These are phyloP conservation scores for Zosterops lateralis DNA, from an alignment of 2,113 vertebrate genomes.

Conservation along the genomic window DNA sequence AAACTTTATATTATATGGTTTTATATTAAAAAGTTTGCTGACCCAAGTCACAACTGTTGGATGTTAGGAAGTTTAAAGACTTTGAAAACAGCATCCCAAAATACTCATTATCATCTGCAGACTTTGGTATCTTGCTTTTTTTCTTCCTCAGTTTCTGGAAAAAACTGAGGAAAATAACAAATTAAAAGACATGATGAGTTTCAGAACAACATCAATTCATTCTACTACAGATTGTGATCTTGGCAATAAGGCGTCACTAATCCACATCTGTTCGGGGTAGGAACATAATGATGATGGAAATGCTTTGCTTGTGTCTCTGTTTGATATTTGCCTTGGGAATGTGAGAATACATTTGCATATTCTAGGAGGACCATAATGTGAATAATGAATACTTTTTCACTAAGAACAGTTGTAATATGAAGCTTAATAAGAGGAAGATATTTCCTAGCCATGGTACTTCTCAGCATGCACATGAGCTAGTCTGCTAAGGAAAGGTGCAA, in stretches of 20 bases:
- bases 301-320: constrained; percentile 12
- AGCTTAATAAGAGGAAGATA: not conserved
- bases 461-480: not conserved
- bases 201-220: constrained; percentile 26
- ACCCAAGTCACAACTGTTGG: not conserved
- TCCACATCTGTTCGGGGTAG: constrained; percentile 48
- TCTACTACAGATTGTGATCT: constrained; percentile 15
- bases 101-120: not conserved
- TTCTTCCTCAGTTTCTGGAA: not conserved
- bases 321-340: constrained; percentile 48
- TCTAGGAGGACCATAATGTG: not conserved
- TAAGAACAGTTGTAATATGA: not conserved
- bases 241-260: constrained; percentile 46
- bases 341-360: constrained; percentile 12
- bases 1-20: not conserved
- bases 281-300: constrained; percentile 46
- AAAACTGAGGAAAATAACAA: not conserved
- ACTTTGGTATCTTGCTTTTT: not conserved
- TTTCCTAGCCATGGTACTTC: not conserved
- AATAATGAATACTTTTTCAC: not conserved
- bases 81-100: not conserved
- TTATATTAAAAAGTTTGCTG: not conserved
- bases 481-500: not conserved
- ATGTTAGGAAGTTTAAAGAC: not conserved
- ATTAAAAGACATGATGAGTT: not conserved